Evolutionary conservation across 2,113 vertebrate genomes (phyloP), one percentile per base, ranked within the genome.

Genomic region (Pseudolaguvia tuberculata): DNA sequence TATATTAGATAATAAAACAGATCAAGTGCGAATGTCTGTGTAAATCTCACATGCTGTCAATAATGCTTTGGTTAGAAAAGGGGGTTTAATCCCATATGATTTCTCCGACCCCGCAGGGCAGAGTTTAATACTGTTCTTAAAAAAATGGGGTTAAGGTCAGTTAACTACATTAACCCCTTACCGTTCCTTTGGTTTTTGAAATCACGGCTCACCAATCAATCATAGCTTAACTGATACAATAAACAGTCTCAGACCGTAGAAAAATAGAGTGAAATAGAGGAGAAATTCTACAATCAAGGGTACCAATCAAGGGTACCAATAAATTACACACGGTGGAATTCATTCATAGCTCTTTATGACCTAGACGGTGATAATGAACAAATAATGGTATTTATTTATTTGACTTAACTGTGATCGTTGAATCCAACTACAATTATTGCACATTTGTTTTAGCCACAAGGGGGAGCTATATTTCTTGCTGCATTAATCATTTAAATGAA

Each of bases 101-200:
- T 8, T 25, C 48, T 21, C 7, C 62, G 29, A 58, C 66, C 75
- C 31, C 61, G n/a, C 29, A 27, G 48, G 75, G n/a, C 56, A 45
- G 10, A 21, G 21, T 18, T 56, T 67, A 6, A 3, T n/a, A n/a
- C n/a, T n/a, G n/a, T n/a, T n/a, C n/a, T n/a, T n/a, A 15, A 14
- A 21, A 9, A 21, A 21, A 50, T 31, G 8, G 53, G 11, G 2
- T 11, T 42, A 50, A 70, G 67, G 47, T 70, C 67, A 55, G 6
- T 61, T 76, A 76, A 45, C 47, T 48, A 56, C 53, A 5, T 61
- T 76, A 76, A 45, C 47, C 57, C 67, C 53, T 70, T 70, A 62
- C 11, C 31, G 18, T 42, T 23, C n/a, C 29, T 8, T 51, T 57
- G 47, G 55, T 27, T 39, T n/a, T 70, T 14, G 31, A 29, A 39